Percentiles rank a stretch among this genome's conserved stretches.
These are phyloP conservation scores for Epinotia ramella DNA, from an alignment of 2,888 invertebrate species.

Conservation along the genomic window DNA sequence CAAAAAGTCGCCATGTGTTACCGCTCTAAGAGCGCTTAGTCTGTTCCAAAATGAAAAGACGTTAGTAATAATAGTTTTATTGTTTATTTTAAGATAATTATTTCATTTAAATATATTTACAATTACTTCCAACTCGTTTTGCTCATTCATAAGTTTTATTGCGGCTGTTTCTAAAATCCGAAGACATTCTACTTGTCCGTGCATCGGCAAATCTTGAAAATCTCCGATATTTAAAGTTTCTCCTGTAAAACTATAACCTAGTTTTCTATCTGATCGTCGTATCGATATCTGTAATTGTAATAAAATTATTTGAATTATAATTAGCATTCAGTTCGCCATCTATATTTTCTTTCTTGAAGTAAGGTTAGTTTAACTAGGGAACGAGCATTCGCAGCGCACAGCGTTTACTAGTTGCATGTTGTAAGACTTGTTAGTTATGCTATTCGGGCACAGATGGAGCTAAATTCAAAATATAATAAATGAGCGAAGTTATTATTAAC, in stretches of 20 bases:
- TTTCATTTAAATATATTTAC: constrained; percentile 53
- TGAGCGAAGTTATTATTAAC: neutral
- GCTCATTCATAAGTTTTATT: constrained; percentile 51
- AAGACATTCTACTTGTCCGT: constrained; percentile 54
- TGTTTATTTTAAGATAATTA: neutral
- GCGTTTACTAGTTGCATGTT: neutral
- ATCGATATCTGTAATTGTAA: constrained; percentile 38
- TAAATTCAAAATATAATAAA: neutral
- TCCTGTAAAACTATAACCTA: constrained; percentile 58
- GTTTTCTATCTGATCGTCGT: constrained; percentile 53
- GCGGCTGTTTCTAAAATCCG: constrained; percentile 52
- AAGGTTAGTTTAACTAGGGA: neutral
- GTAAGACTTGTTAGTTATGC: constrained; percentile 14
- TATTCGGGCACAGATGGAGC: constrained; percentile 13
- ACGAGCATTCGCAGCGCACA: neutral
- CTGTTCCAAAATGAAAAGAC: neutral
- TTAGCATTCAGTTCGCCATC: constrained; percentile 41
- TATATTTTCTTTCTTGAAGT: constrained; percentile 9
- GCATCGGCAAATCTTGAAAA: constrained; percentile 53
- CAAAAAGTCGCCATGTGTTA: no score
- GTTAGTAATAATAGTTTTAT: neutral
- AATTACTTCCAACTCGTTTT: constrained; percentile 52
- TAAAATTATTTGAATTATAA: constrained; percentile 6
- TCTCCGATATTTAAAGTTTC: constrained; percentile 56
- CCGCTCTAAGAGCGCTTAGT: neutral